Percentiles rank a stretch among this genome's conserved stretches.
Evolutionary conservation across 2,113 vertebrate genomes (phyloP).

Genomic region (Psammodynastes pulverulentus): DNA sequence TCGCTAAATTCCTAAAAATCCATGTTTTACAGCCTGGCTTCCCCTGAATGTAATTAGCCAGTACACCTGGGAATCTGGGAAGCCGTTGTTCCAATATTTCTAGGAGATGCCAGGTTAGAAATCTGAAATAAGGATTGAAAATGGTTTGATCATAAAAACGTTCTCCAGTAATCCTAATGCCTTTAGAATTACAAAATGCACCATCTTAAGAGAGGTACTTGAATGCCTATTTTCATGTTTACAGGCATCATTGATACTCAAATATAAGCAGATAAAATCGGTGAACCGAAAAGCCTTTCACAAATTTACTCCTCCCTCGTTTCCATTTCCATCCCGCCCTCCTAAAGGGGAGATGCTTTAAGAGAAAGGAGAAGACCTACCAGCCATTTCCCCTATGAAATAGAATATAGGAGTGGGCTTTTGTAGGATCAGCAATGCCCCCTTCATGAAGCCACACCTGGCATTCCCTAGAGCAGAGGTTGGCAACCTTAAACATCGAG

Average conservation of each 20-base stretch:
- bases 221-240: background rate
- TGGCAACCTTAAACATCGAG: too few relatives aligned
- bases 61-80: background rate
- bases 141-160: background rate
- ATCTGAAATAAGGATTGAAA: background rate
- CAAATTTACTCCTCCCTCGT: background rate
- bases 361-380: background rate
- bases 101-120: background rate
- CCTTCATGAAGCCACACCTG: background rate
- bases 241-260: background rate
- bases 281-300: background rate
- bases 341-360: background rate
- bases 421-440: background rate
- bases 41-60: background rate
- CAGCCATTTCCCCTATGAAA: constrained; percentile 26
- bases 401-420: constrained; percentile 52
- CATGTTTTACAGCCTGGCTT: background rate
- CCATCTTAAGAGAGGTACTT: background rate
- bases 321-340: background rate
- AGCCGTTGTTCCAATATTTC: background rate
- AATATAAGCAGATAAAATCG: background rate
- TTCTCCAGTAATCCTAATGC: background rate
- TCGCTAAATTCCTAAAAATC: background rate
- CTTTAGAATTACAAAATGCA: background rate
- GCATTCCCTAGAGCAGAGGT: background rate